phyloP scores from a whole-genome alignment of 2,113 vertebrate genomes.

The Eolophus roseicapilla region DNA sequence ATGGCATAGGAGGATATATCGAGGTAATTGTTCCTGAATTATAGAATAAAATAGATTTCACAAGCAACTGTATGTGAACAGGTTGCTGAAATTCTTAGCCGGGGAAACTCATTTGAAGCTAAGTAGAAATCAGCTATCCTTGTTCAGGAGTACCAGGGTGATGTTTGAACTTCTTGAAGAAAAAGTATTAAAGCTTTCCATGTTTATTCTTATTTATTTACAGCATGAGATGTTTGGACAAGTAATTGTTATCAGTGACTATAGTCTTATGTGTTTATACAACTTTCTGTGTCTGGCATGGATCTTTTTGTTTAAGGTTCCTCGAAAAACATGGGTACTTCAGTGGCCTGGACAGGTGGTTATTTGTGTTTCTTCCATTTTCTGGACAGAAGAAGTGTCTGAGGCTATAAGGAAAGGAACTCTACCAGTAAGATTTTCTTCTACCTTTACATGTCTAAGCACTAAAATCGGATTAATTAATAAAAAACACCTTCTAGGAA shows the following conservation, averaged over 20 bases:
- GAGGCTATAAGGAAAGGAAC: slow-evolving; percentile 79
- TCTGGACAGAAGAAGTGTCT: slow-evolving; percentile 91
- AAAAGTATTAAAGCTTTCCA: neutral
- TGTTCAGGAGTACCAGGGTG: neutral
- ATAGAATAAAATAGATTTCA: neutral
- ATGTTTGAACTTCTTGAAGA: neutral
- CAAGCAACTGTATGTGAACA: neutral
- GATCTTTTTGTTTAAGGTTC: slow-evolving; percentile 74
- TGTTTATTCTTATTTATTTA: neutral
- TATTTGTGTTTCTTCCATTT: slow-evolving; percentile 91
- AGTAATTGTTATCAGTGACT: neutral
- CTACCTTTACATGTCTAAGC: neutral
- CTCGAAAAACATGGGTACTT: slow-evolving; percentile 87
- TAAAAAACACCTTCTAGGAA: neutral
- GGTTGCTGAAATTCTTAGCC: neutral
- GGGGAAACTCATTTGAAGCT: neutral
- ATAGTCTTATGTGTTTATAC: neutral
- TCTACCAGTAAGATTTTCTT: slow-evolving; percentile 76
- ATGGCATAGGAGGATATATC: slow-evolving; percentile 78
- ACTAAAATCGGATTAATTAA: neutral
- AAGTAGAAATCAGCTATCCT: neutral
- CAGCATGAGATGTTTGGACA: neutral
- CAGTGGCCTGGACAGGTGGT: slow-evolving; percentile 94
- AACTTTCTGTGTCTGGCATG: neutral
- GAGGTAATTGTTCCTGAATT: slow-evolving; percentile 73